Evolutionary conservation across 2,797 vertebrate genomes (phyloP), one percentile per base, ranked within the genome.

Genomic region (Gephyroberyx darwinii): DNA sequence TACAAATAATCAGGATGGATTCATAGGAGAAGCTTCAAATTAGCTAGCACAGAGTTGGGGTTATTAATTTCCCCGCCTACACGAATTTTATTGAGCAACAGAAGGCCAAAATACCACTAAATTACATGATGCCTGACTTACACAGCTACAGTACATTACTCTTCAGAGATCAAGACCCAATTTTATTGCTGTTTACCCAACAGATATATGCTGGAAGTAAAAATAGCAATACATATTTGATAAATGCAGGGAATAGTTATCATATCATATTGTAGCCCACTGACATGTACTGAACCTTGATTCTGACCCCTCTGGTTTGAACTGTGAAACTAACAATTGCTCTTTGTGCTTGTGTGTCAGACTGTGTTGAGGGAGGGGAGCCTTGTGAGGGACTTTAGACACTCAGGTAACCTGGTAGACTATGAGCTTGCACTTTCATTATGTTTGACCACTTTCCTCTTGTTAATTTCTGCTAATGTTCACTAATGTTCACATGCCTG

Each of bases 311-410:
- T 66, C 41, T 74, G 58, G 68, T 84, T 69, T 86, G 74, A 84
- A 84, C 71, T 88, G 78, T 87, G 59, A 80, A 65, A 90, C 91
- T 94, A 91, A 93, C 88, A 52, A 85, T 58, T 89, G 80, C 87
- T 93, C 81, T 92, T 86, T 93, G 89, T 92, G 90, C 90, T 86
- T 90, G 81, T 90, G 83, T 89, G 80, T 91, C 90, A 94, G 93
- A 92, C 87, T 92, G 82, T 92, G 80, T 91, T 86, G 93, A 93
- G 90, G 88, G 86, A 85, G 86, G 91, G 83, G 90, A 92, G 58
- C 87, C 90, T 78, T 89, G 90, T 91, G 91, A 90, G 86, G 88
- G 91, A 88, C 92, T 90, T 89, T 94, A 94, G 88, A 83, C 84
- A 84, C 80, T 80, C 88, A 94, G 93, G 92, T 94, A 94, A 94